A percentile compares a stretch with the other conserved stretches of the same genome.
phyloP scores from a whole-genome alignment of 2,113 vertebrate genomes.

The Phyllostomus hastatus region DNA sequence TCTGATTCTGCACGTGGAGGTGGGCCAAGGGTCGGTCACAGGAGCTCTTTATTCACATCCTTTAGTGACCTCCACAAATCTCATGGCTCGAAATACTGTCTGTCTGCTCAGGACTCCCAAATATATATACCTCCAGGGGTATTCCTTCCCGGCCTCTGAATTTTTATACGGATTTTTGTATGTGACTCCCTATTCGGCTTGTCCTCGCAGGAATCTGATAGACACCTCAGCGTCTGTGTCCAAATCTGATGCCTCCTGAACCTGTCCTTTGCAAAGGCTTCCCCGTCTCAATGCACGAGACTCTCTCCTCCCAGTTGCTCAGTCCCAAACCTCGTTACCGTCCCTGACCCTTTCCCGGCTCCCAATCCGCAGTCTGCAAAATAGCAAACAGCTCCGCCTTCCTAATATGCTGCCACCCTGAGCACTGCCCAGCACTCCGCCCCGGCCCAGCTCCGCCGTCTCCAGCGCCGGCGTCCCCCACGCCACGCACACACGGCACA shows the following conservation, averaged over 20 bases:
- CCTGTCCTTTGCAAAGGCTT: background rate
- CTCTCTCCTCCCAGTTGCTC: background rate
- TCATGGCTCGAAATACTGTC: background rate
- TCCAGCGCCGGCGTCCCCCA: background rate
- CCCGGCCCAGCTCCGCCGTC: background rate
- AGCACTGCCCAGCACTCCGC: background rate
- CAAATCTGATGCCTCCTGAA: background rate
- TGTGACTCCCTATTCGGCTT: background rate
- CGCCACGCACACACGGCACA: accelerated
- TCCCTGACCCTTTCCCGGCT: background rate
- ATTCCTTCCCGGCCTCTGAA: background rate
- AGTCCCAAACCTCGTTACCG: background rate
- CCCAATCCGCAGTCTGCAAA: background rate
- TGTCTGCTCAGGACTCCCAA: background rate
- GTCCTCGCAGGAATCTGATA: background rate
- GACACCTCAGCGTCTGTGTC: background rate
- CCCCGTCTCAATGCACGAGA: background rate
- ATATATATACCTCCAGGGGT: background rate
- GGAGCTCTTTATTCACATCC: background rate
- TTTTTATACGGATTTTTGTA: background rate
- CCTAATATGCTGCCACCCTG: background rate
- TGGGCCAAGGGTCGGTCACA: background rate
- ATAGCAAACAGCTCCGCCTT: background rate
- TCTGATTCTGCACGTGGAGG: background rate
- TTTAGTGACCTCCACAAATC: background rate